A percentile compares a stretch with the other conserved stretches of the same genome.
phyloP scores from a whole-genome alignment of 2,888 invertebrate genomes.

The Asteroscopus sphinx region DNA sequence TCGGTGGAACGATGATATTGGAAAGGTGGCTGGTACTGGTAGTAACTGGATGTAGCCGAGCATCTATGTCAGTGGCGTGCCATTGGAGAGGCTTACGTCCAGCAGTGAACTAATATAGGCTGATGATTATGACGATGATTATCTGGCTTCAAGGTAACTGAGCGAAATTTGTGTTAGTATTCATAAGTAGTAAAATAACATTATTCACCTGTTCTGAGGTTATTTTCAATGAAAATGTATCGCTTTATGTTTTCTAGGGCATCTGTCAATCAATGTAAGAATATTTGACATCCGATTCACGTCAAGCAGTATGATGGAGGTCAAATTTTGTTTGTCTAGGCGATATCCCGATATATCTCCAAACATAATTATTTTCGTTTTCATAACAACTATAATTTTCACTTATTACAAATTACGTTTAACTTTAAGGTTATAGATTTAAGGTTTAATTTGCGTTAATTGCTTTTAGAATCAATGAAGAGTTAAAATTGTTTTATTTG shows the following conservation, averaged over 20 bases:
- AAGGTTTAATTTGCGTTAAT: slow-evolving; percentile 28
- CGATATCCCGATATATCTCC: slow-evolving; percentile 39
- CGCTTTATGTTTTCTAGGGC: slow-evolving; percentile 28
- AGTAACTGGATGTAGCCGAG: no score
- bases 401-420: slow-evolving; percentile 1
- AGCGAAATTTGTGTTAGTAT: no score
- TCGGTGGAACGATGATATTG: no score
- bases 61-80: no score
- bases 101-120: no score
- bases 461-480: slow-evolving; percentile 6
- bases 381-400: slow-evolving; percentile 9
- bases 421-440: slow-evolving; percentile 10
- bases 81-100: no score
- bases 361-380: slow-evolving; percentile 37
- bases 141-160: no score
- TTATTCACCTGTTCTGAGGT: not conserved
- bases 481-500: slow-evolving; percentile 42
- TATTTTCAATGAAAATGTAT: slow-evolving; percentile 8
- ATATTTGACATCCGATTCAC: slow-evolving; percentile 27
- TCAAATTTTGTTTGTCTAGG: slow-evolving; percentile 35
- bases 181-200: no score
- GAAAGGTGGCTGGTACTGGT: no score
- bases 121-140: no score
- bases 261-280: slow-evolving; percentile 35
- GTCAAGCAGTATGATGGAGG: slow-evolving; percentile 27